Conservation (phyloP, 2,888 invertebrate species). For the Macrostomum cliftonense region DNA sequence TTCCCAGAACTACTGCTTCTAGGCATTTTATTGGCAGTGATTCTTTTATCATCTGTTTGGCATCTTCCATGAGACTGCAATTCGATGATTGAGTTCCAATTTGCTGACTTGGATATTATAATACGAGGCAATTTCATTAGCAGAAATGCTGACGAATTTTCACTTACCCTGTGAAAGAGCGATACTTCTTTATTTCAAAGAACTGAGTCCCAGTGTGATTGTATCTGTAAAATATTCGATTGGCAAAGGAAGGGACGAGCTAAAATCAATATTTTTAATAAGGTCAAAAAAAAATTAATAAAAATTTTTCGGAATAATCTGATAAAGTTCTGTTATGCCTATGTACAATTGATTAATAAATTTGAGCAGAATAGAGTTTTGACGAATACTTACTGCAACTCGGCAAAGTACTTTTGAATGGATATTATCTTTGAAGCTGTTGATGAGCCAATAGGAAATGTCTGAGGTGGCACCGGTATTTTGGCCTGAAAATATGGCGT, state of each 20-base stretch:
- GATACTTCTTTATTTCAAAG: conserved; percentile 34
- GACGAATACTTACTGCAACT: conserved; percentile 23
- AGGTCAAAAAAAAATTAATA: too few species aligned
- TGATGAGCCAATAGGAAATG: too few species aligned
- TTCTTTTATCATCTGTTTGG: conserved; percentile 35
- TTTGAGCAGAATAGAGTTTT: neutral
- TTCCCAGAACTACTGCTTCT: conserved; percentile 36
- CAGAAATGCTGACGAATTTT: neutral
- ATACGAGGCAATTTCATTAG: neutral
- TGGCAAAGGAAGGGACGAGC: too few species aligned
- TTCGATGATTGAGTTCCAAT: too few species aligned
- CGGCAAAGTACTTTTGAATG: conserved; percentile 31
- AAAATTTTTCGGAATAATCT: neutral
- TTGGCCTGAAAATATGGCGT: too few species aligned
- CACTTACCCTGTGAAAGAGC: conserved; percentile 31
- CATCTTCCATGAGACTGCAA: conserved; percentile 33
- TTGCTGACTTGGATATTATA: neutral
- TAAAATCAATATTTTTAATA: too few species aligned
- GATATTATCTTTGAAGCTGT: neutral
- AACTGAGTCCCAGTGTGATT: conserved; percentile 38
- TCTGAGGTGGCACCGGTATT: too few species aligned
- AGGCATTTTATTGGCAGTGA: conserved; percentile 38
- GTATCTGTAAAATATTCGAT: conserved; percentile 18
- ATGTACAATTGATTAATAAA: too few species aligned
- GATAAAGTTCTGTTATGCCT: too few species aligned